Conservation (phyloP, 2,797 vertebrate species). For the Micropoecilia bifurca region DNA sequence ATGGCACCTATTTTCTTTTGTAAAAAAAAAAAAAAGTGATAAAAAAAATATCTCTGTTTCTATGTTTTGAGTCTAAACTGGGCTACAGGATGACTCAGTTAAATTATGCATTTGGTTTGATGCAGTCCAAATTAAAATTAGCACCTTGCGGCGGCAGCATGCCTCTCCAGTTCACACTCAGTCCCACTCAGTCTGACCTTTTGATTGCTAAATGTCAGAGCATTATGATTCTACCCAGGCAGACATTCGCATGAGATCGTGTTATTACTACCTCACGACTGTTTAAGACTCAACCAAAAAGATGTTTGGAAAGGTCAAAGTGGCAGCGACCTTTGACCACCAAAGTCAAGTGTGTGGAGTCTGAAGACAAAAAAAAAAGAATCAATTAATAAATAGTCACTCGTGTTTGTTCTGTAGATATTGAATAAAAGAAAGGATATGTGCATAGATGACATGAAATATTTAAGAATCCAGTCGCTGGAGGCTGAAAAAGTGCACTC, state of each 20-base stretch:
- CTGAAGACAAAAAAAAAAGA: not conserved
- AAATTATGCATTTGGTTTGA: not conserved
- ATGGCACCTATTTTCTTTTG: not conserved
- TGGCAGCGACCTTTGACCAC: not conserved
- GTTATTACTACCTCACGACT: not conserved
- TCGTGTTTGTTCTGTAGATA: not conserved
- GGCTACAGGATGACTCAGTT: not conserved
- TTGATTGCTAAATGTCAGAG: conserved; percentile 20
- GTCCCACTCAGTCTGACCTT: conserved; percentile 12
- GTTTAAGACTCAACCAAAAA: not conserved
- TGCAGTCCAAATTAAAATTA: conserved; percentile 1
- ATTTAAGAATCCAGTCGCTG: not conserved
- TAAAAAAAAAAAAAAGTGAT: not conserved
- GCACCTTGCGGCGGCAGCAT: not conserved
- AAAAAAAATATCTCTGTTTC: not conserved
- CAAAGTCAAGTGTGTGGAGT: not conserved
- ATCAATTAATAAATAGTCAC: not conserved
- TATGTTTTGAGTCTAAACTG: no score
- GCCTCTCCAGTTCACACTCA: conserved; percentile 3
- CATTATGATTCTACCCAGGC: not conserved
- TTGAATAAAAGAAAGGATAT: not conserved
- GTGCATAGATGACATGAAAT: conserved; percentile 4
- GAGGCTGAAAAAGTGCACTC: conserved; percentile 14
- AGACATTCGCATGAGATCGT: not conserved
- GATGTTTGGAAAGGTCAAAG: not conserved